A percentile compares a stretch with the other conserved stretches of the same genome.
These are phyloP conservation scores for Chromis chromis DNA, from an alignment of 2,797 vertebrate genomes.

Conservation along the genomic window DNA sequence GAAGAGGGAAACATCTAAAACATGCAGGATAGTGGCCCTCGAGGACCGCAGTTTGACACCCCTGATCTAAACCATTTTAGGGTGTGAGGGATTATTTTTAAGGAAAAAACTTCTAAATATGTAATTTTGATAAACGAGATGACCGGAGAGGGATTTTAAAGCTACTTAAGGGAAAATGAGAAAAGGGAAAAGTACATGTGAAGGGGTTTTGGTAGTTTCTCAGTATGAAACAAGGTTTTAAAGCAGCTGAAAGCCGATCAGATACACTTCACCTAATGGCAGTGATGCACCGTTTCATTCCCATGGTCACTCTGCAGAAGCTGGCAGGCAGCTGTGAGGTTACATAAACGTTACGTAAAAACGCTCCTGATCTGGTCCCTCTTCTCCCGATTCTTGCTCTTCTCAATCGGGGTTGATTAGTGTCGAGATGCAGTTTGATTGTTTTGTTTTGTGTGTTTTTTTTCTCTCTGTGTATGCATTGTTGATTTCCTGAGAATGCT, in stretches of 20 bases:
- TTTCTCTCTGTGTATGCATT: constrained; percentile 40
- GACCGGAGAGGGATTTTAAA: no score
- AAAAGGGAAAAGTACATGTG: neutral
- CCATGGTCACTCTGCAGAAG: constrained; percentile 12
- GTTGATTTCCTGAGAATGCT: constrained; percentile 64
- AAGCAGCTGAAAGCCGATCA: constrained; percentile 40
- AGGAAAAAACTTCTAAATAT: no score
- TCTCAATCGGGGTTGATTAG: constrained; percentile 47
- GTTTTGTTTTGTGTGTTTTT: constrained; percentile 35
- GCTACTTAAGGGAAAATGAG: no score
- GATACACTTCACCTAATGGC: constrained; percentile 31
- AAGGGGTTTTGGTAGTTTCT: constrained; percentile 23
- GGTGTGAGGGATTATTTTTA: no score
- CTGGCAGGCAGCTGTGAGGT: constrained; percentile 46
- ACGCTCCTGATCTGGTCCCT: constrained; percentile 10
- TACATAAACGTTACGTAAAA: constrained; percentile 57
- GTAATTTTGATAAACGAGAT: no score
- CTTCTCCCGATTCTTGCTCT: constrained; percentile 19
- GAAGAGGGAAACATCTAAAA: no score
- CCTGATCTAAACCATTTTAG: no score
- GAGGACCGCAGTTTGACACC: no score
- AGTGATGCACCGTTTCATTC: constrained; percentile 21
- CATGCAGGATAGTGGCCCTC: no score
- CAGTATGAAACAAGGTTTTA: constrained; percentile 11
- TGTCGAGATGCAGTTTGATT: constrained; percentile 46